Conservation (phyloP, 1,140 invertebrate genomes). For the Pseudomyrmex gracilis region DNA sequence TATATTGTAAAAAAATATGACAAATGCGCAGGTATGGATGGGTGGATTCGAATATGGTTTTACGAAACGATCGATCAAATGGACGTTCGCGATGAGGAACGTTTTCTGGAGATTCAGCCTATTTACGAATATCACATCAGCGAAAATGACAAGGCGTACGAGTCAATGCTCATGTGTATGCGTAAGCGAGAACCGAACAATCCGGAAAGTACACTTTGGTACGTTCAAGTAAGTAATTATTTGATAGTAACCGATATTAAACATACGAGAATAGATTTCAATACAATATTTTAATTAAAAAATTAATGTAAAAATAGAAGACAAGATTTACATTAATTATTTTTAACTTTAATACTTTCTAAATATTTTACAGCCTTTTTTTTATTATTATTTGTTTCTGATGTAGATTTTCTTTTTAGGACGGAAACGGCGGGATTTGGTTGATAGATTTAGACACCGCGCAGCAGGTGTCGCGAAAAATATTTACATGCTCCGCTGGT, state of each 20-base stretch:
- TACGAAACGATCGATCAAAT: constrained; percentile 94
- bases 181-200: constrained; percentile 85
- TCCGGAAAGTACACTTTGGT: constrained; percentile 87
- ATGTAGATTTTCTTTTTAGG: constrained; percentile 83
- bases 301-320: neutral
- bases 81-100: constrained; percentile 91
- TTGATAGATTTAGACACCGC: constrained; percentile 90
- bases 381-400: too few relatives aligned
- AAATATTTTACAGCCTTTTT: too few relatives aligned
- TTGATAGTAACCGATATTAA: neutral
- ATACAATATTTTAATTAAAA: constrained; percentile 8
- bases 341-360: too few relatives aligned
- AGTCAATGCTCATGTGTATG: constrained; percentile 86
- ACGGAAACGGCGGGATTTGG: constrained; percentile 94
- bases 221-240: constrained; percentile 88
- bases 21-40: constrained; percentile 88
- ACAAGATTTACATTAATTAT: too few relatives aligned
- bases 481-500: constrained; percentile 91
- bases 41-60: constrained; percentile 94
- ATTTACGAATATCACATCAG: constrained; percentile 90
- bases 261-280: neutral
- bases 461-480: constrained; percentile 85
- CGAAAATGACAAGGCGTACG: constrained; percentile 76
- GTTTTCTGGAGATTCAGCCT: constrained; percentile 93
- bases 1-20: neutral